Percentiles rank a stretch among this genome's conserved stretches.
These are phyloP conservation scores for Zosterops hypoxanthus DNA, from an alignment of 2,113 vertebrate genomes.

Conservation along the genomic window DNA sequence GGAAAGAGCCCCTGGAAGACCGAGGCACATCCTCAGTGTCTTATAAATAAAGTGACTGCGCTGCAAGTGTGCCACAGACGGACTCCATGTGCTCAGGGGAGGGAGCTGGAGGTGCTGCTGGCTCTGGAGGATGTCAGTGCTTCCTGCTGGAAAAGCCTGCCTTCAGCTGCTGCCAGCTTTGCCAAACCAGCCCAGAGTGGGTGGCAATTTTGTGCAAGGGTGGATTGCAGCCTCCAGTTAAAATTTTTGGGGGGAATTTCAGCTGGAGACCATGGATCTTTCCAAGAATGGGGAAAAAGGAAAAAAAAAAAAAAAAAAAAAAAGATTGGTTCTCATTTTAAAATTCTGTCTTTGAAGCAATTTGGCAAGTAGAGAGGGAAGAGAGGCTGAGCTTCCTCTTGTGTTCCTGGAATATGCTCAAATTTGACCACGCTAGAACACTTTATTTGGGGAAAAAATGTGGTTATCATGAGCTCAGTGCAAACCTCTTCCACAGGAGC, in stretches of 20 bases:
- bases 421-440: conserved; percentile 35
- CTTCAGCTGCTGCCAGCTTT: neutral
- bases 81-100: neutral
- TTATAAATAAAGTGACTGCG: neutral
- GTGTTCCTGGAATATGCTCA: conserved; percentile 46
- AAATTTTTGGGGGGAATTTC: neutral
- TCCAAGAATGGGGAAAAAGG: neutral
- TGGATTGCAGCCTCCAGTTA: neutral
- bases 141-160: neutral
- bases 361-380: conserved; percentile 28
- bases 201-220: neutral
- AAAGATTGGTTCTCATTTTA: neutral
- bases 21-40: neutral
- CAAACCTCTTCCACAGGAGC: neutral
- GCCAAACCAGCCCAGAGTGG: neutral
- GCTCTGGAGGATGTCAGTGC: neutral
- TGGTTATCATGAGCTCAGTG: neutral
- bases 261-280: neutral
- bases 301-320: neutral
- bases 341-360: conserved; percentile 32
- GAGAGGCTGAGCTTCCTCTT: conserved; percentile 13
- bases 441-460: conserved; percentile 59
- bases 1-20: neutral
- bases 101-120: neutral
- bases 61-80: accelerated